Conservation (phyloP, 2,113 vertebrate genomes). For the Gymnobelideus leadbeateri region DNA sequence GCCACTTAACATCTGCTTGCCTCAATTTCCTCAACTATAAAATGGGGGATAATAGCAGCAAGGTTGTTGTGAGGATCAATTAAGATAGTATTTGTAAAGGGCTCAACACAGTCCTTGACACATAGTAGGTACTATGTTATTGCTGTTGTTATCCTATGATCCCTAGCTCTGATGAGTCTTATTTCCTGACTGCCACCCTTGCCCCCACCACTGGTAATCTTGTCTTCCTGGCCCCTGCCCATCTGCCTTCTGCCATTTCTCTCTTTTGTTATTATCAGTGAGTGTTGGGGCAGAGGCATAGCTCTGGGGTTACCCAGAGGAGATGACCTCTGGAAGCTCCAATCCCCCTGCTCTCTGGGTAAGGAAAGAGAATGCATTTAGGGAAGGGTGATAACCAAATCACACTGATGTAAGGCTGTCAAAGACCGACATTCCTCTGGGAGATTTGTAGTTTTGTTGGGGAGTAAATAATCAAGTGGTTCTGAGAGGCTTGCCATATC, state of each 20-base stretch:
- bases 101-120: not conserved
- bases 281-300: too few relatives aligned
- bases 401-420: too few relatives aligned
- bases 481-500: too few relatives aligned
- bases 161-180: not conserved
- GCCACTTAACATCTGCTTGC: not conserved
- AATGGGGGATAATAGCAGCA: not conserved
- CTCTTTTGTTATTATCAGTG: too few relatives aligned
- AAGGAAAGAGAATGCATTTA: too few relatives aligned
- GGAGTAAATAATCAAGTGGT: too few relatives aligned
- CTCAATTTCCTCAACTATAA: slow-evolving; percentile 18
- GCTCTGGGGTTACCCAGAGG: too few relatives aligned
- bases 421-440: too few relatives aligned
- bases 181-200: slow-evolving; percentile 5
- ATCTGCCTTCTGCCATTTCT: not conserved
- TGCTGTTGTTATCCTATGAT: not conserved
- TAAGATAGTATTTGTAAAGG: slow-evolving; percentile 11
- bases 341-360: too few relatives aligned
- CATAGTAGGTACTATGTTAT: not conserved
- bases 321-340: too few relatives aligned
- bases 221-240: not conserved
- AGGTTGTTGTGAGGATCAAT: not conserved
- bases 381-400: too few relatives aligned
- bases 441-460: too few relatives aligned
- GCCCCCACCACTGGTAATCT: not conserved